phyloP scores from a whole-genome alignment of 2,888 invertebrate genomes.

The Lacanobia oleracea region DNA sequence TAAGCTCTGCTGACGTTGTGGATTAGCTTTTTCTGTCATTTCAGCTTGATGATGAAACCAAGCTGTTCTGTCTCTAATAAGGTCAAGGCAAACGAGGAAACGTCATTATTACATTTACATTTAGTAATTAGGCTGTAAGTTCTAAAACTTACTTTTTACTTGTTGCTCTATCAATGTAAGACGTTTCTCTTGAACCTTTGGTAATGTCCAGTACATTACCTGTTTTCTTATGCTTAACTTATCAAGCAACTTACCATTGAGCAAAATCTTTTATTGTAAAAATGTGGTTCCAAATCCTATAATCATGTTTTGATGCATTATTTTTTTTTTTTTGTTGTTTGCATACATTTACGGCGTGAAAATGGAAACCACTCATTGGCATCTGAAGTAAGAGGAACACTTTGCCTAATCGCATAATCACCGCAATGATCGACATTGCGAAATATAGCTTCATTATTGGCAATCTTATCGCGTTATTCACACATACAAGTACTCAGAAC shows the following conservation, averaged over 20 bases:
- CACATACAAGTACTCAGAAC: slow-evolving; percentile 67
- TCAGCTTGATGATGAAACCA: slow-evolving; percentile 13
- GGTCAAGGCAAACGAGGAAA: slow-evolving; percentile 36
- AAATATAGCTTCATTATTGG: slow-evolving; percentile 44
- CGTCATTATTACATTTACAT: slow-evolving; percentile 19
- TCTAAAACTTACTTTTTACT: slow-evolving; percentile 11
- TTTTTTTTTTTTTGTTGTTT: slow-evolving; percentile 1
- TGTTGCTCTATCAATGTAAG: slow-evolving; percentile 11
- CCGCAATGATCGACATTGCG: slow-evolving; percentile 13
- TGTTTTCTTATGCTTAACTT: neutral
- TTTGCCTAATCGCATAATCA: neutral
- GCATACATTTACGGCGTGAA: neutral
- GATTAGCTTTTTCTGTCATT: slow-evolving; percentile 41
- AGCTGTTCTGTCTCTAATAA: slow-evolving; percentile 4
- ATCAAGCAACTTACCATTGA: slow-evolving; percentile 42
- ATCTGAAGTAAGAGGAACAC: no score
- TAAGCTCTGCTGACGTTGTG: slow-evolving; percentile 23
- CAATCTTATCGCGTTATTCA: slow-evolving; percentile 70
- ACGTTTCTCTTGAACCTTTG: slow-evolving; percentile 12
- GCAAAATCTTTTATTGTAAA: slow-evolving; percentile 23
- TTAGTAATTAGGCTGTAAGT: neutral
- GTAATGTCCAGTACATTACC: slow-evolving; percentile 24
- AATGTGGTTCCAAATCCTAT: neutral
- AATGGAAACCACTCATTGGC: slow-evolving; percentile 13
- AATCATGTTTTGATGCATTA: neutral